Evolutionary conservation across 2,113 vertebrate species (phyloP).

Genomic region (Chaenocephalus aceratus): DNA sequence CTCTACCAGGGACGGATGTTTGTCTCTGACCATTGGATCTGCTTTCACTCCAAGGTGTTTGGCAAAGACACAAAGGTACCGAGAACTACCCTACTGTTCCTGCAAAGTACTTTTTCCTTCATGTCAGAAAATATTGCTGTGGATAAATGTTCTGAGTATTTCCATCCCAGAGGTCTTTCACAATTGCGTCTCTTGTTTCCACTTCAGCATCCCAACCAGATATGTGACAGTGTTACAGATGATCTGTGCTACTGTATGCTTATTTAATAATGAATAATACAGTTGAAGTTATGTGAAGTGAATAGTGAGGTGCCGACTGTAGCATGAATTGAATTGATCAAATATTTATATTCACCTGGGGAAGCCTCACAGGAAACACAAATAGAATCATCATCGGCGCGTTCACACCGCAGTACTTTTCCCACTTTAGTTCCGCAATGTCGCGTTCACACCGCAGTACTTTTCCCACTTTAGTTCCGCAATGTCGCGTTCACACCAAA

Average conservation of each 20-base stretch:
- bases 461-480: no score
- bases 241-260: not conserved
- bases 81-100: not conserved
- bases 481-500: no score
- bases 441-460: no score
- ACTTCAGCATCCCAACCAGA: not conserved
- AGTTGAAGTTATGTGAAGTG: no score
- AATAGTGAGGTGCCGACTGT: not conserved
- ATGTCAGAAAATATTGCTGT: not conserved
- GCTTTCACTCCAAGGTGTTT: slow-evolving; percentile 97
- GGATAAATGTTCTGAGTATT: no score
- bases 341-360: not conserved
- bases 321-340: slow-evolving; percentile 2
- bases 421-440: no score
- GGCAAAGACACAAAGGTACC: slow-evolving; percentile 95
- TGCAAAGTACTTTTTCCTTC: not conserved
- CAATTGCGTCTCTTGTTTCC: not conserved
- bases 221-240: not conserved
- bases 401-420: no score
- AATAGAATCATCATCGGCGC: no score
- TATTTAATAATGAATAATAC: not conserved
- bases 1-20: slow-evolving; percentile 95
- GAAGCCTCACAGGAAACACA: not conserved
- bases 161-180: not conserved
- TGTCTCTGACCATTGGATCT: slow-evolving; percentile 97